phyloP scores from a whole-genome alignment of 2,888 invertebrate species.

The Chironomus tentans region DNA sequence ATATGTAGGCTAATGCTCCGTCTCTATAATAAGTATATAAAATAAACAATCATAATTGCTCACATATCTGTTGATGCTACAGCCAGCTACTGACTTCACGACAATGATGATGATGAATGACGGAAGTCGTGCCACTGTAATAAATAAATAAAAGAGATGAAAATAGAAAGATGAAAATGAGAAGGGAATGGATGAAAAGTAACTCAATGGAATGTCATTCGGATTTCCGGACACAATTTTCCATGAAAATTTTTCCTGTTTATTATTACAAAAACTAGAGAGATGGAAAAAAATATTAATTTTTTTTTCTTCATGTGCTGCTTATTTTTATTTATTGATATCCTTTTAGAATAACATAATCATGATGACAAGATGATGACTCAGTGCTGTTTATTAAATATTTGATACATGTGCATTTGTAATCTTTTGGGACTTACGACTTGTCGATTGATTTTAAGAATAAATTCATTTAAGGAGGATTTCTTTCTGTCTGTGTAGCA shows the following conservation, averaged over 20 bases:
- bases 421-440: too few relatives aligned
- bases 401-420: too few relatives aligned
- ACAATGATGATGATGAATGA: conserved; percentile 18
- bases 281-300: too few relatives aligned
- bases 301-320: not conserved
- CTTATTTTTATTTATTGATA: not conserved
- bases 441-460: too few relatives aligned
- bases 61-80: not conserved
- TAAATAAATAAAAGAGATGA: not conserved
- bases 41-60: conserved; percentile 6
- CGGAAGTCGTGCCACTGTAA: conserved; percentile 16
- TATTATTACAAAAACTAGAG: not conserved
- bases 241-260: conserved; percentile 3
- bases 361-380: not conserved
- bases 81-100: not conserved
- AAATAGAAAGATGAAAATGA: not conserved
- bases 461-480: too few relatives aligned
- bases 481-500: too few relatives aligned
- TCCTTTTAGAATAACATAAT: not conserved
- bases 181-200: not conserved
- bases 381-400: not conserved
- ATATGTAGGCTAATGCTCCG: not conserved
- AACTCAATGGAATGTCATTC: not conserved
- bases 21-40: not conserved
- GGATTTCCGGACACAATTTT: conserved; percentile 24